phyloP scores from a whole-genome alignment of 1,140 invertebrate genomes.

The Oryctes rhinoceros region DNA sequence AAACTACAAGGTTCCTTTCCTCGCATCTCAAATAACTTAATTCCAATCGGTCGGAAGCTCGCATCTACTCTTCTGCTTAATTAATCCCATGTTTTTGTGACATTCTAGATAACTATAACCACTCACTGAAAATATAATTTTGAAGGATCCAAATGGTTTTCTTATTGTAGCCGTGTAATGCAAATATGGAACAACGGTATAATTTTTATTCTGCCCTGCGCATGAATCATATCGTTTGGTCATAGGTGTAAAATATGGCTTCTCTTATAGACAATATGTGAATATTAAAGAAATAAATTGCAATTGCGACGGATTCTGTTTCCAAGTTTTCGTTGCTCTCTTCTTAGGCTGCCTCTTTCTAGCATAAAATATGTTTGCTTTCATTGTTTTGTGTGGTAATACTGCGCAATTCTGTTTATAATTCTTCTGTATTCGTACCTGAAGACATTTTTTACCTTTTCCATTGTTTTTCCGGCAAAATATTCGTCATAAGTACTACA shows the following conservation, averaged over 20 bases:
- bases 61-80: conserved; percentile 43
- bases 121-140: too few species aligned
- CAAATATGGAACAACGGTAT: conserved; percentile 48
- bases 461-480: too few species aligned
- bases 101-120: too few species aligned
- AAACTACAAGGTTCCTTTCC: too few species aligned
- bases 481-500: too few species aligned
- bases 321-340: not conserved
- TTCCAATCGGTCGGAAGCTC: too few species aligned
- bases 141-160: conserved; percentile 41
- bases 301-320: conserved; percentile 17
- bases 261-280: conserved; percentile 43
- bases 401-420: too few species aligned
- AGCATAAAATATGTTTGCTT: conserved; percentile 31
- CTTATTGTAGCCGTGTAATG: not conserved
- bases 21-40: too few species aligned
- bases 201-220: conserved; percentile 48
- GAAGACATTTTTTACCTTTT: too few species aligned
- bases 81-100: conserved; percentile 44
- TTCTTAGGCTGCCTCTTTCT: conserved; percentile 37
- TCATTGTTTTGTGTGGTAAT: conserved; percentile 25
- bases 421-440: too few species aligned
- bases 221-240: conserved; percentile 47
- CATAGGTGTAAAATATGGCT: conserved; percentile 47
- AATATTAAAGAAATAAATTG: conserved; percentile 47